Conservation (phyloP, 2,797 vertebrate genomes). For the Scleropages formosus region DNA sequence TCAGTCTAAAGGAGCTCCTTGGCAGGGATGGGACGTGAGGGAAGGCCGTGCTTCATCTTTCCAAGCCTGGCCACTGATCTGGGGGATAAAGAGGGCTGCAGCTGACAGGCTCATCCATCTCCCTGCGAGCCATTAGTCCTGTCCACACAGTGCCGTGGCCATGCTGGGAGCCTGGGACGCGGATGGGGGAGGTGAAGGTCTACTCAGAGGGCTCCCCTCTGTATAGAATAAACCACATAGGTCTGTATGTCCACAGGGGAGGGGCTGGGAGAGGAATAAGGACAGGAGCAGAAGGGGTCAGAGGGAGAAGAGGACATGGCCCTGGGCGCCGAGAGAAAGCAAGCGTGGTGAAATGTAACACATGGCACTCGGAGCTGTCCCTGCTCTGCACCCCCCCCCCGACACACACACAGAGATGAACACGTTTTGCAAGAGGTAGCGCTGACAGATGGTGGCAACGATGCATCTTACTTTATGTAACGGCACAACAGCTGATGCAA, state of each 20-base stretch:
- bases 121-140: constrained; percentile 26
- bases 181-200: background rate
- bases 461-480: constrained; percentile 15
- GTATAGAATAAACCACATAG: constrained; percentile 28
- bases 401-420: constrained; percentile 40
- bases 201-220: constrained; percentile 20
- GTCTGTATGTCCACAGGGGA: constrained; percentile 35
- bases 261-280: constrained; percentile 34
- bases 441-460: constrained; percentile 36
- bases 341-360: constrained; percentile 32
- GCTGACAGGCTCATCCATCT: constrained; percentile 27
- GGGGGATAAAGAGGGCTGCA: constrained; percentile 27
- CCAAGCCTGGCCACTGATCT: constrained; percentile 16
- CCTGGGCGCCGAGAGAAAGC: constrained; percentile 30
- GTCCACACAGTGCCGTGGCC: constrained; percentile 21
- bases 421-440: constrained; percentile 37
- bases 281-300: background rate
- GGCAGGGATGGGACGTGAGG: background rate
- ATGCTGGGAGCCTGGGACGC: background rate
- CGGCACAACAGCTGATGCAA: background rate
- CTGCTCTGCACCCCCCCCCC: constrained; percentile 23
- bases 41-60: constrained; percentile 14
- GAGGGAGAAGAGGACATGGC: constrained; percentile 30
- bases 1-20: constrained; percentile 8
- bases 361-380: constrained; percentile 26